These are phyloP conservation scores for Eospalax fontanierii DNA, from an alignment of 2,797 vertebrate species.

Conservation along the genomic window DNA sequence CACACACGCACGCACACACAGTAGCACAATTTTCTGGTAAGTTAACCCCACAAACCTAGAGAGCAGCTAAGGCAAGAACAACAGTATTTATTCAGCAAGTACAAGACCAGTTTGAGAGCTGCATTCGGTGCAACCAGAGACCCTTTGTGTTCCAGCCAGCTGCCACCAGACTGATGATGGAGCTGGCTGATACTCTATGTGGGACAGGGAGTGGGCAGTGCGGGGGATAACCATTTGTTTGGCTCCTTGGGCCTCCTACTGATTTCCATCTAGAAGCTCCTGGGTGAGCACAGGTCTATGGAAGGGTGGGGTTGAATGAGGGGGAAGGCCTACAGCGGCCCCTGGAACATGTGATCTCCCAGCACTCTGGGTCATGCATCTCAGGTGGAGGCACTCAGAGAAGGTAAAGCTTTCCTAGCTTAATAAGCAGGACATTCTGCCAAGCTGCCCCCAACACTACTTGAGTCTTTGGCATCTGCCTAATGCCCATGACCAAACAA, in stretches of 20 bases:
- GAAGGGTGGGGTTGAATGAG: not conserved
- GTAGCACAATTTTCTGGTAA: slow-evolving; percentile 81
- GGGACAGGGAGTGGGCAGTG: slow-evolving; percentile 41
- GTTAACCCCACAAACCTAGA: slow-evolving; percentile 87
- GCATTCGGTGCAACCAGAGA: slow-evolving; percentile 83
- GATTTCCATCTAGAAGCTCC: slow-evolving; percentile 73
- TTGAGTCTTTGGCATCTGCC: slow-evolving; percentile 81
- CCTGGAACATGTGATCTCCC: not conserved
- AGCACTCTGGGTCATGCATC: not conserved
- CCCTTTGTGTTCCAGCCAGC: slow-evolving; percentile 65
- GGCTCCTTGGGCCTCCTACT: slow-evolving; percentile 63
- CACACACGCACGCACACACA: slow-evolving; percentile 71
- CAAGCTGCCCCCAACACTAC: slow-evolving; percentile 17
- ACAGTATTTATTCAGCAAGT: slow-evolving; percentile 87
- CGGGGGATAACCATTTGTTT: not conserved
- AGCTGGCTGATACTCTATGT: slow-evolving; percentile 42
- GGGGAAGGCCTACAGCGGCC: not conserved
- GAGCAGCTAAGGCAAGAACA: slow-evolving; percentile 87
- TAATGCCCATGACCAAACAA: slow-evolving; percentile 50
- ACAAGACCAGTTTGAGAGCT: slow-evolving; percentile 86
- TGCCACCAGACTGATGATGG: not conserved
- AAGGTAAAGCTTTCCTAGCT: slow-evolving; percentile 75
- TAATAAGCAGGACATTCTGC: slow-evolving; percentile 55
- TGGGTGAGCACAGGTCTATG: slow-evolving; percentile 35
- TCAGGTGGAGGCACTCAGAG: slow-evolving; percentile 64